These are phyloP conservation scores for Kuschelorhynchus macadamiae DNA, from an alignment of 2,888 invertebrate genomes.

Conservation along the genomic window DNA sequence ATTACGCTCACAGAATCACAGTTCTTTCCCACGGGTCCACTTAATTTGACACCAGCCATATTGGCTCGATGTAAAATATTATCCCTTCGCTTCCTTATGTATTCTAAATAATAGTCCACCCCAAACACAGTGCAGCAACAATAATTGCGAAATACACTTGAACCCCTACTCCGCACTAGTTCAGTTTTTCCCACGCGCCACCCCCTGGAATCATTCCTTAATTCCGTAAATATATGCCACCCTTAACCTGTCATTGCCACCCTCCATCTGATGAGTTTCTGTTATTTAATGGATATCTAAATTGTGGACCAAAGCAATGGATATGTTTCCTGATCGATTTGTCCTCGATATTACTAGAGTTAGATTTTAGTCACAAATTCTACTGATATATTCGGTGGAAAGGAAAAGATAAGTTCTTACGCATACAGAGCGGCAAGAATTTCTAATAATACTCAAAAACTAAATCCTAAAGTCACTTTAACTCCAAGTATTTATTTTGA, in stretches of 20 bases:
- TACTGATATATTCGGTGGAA: too few relatives aligned
- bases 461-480: too few relatives aligned
- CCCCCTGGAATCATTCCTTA: slow-evolving; percentile 44
- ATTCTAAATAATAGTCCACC: slow-evolving; percentile 27
- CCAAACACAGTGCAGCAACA: slow-evolving; percentile 33
- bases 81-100: slow-evolving; percentile 23
- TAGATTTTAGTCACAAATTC: too few relatives aligned
- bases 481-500: too few relatives aligned
- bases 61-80: slow-evolving; percentile 33
- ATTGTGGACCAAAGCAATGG: slow-evolving; percentile 8
- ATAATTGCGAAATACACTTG: slow-evolving; percentile 43
- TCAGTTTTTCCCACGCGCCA: slow-evolving; percentile 41
- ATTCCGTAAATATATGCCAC: slow-evolving; percentile 44
- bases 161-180: slow-evolving; percentile 16
- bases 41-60: slow-evolving; percentile 34
- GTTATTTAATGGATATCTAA: slow-evolving; percentile 19
- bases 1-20: too few relatives aligned
- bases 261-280: slow-evolving; percentile 24
- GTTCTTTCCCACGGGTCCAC: slow-evolving; percentile 34
- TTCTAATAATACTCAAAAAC: too few relatives aligned
- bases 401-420: too few relatives aligned
- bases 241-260: slow-evolving; percentile 45
- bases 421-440: too few relatives aligned
- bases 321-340: slow-evolving; percentile 13
- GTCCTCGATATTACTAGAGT: slow-evolving; percentile 1